Percentiles rank a stretch among this genome's conserved stretches.
Evolutionary conservation across 2,888 invertebrate species (phyloP).

Genomic region (Melanargia galathea): DNA sequence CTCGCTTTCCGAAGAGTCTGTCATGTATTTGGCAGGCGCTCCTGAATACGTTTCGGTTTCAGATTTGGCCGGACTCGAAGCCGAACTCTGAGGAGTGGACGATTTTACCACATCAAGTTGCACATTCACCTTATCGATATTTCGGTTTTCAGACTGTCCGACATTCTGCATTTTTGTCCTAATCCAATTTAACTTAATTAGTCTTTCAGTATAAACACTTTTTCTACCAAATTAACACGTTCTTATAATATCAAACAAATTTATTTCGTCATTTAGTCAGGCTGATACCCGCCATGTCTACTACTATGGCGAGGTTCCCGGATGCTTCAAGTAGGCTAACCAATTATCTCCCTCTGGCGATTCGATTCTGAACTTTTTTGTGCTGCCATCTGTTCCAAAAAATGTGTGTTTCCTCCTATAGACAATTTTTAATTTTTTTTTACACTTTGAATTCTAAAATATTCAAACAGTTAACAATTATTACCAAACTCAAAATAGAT

Average conservation of each 20-base stretch:
- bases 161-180: constrained; percentile 96
- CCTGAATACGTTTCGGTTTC: constrained; percentile 94
- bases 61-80: constrained; percentile 91
- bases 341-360: constrained; percentile 78
- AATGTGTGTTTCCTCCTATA: constrained; percentile 48
- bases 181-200: constrained; percentile 81
- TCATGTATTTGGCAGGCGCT: constrained; percentile 93
- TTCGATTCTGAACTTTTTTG: constrained; percentile 60
- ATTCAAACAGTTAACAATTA: no score
- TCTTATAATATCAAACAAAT: constrained; percentile 82
- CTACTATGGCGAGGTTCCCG: constrained; percentile 88
- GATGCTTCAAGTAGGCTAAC: constrained; percentile 84
- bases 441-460: background rate
- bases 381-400: constrained; percentile 68
- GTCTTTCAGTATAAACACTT: constrained; percentile 81
- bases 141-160: constrained; percentile 92
- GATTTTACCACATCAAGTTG: constrained; percentile 87
- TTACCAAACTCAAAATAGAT: no score
- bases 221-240: constrained; percentile 80
- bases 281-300: constrained; percentile 90
- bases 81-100: constrained; percentile 92
- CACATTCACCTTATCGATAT: constrained; percentile 90
- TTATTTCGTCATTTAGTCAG: constrained; percentile 85
- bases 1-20: constrained; percentile 97
- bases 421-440: constrained; percentile 35